Evolutionary conservation across 2,888 invertebrate genomes (phyloP), one percentile per base, ranked within the genome.

Genomic region (Euphydryas editha): DNA sequence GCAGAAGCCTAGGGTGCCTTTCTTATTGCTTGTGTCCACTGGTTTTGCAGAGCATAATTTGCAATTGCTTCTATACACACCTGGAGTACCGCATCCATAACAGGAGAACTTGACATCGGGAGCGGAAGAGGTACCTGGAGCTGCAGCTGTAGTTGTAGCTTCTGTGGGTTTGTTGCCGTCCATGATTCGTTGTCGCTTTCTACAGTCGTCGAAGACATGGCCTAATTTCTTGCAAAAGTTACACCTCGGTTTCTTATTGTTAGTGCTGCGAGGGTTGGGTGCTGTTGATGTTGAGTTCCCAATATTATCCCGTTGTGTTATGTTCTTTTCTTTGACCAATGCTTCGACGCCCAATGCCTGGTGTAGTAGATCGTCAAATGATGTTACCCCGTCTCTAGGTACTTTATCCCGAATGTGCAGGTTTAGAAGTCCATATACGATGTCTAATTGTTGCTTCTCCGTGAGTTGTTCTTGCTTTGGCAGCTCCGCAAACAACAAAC

Each of bases 11-110:
- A 65, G n/a, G n/a, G n/a, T n/a, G n/a, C n/a, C 18, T 21, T 62
- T 18, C 18, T 18, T 20, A 18, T 11, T 13, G 8, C 11, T 51
- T 56, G 2, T 11, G 10, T n/a, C 47, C 24, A 15, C 39, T 24
- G 39, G 51, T 1, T 20, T 30, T 3, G 4, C 3, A 30, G n/a
- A n/a, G n/a, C 68, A 70, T 2, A 21, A 67, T 1, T 55, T 42
- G 37, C 68, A 71, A 17, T 69, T 68, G 30, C 37, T 65, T 1
- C 64, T 54, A 15, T 63, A 65, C 11, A 69, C 66, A 6, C 64
- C 63, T 2, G 73, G 71, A 1, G 65, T 51, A 18, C 72, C 71
- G 46, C 72, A 73, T 13, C 72, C 71, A 20, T 73, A 73, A 24
- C 72, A 69, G 0, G 36, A 42, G 24, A 64, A 63, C 15, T 59